These are phyloP conservation scores for Scolopax mira DNA, from an alignment of 2,113 vertebrate genomes.

Conservation along the genomic window DNA sequence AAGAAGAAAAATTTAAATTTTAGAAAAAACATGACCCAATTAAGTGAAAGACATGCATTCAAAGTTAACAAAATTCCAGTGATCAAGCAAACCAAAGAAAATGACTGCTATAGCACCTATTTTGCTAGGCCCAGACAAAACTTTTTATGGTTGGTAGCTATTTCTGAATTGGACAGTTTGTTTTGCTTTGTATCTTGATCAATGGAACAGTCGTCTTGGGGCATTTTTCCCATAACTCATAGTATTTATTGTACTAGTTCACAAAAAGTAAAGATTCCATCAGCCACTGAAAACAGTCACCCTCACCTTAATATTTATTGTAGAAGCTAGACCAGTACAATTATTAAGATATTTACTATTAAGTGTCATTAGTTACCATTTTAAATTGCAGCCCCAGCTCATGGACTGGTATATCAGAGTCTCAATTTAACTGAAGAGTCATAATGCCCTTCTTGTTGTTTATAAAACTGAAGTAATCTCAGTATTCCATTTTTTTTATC, in stretches of 20 bases:
- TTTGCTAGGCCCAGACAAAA: conserved; percentile 35
- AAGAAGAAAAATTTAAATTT: conserved; percentile 98
- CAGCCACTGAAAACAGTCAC: conserved; percentile 43
- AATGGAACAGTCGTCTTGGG: conserved; percentile 51
- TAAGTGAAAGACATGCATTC: conserved; percentile 80
- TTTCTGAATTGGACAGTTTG: conserved; percentile 37
- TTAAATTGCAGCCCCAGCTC: not conserved
- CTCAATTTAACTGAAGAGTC: not conserved
- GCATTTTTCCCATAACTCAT: not conserved
- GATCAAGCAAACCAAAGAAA: conserved; percentile 76
- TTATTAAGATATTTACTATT: conserved; percentile 65
- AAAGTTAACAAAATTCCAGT: conserved; percentile 72
- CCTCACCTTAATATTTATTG: conserved; percentile 2
- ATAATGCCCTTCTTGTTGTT: not conserved
- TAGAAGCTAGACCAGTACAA: conserved; percentile 70
- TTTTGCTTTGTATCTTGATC: conserved; percentile 61
- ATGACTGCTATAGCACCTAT: conserved; percentile 6
- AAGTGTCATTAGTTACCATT: not conserved
- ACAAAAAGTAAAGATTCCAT: conserved; percentile 35
- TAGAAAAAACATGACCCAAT: conserved; percentile 87
- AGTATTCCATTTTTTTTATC: not conserved
- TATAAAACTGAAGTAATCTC: not conserved
- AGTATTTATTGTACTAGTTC: conserved; percentile 26
- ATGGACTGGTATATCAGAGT: not conserved
- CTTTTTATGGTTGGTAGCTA: not conserved